Conservation (phyloP, 1,140 invertebrate genomes). For the Agraylea sexmaculata region DNA sequence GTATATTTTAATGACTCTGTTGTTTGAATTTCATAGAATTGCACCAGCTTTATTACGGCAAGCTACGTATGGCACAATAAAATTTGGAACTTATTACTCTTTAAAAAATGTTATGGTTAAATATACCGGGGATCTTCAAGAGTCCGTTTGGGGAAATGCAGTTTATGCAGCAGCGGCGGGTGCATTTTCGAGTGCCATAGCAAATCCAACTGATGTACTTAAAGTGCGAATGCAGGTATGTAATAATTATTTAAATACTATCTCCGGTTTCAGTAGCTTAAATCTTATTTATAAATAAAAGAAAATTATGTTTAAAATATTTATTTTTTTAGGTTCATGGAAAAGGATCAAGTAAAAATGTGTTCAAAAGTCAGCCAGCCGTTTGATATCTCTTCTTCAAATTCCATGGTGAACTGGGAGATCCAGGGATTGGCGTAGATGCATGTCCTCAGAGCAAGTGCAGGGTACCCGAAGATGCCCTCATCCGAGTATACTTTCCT, state of each 20-base stretch:
- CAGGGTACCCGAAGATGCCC: too few species aligned
- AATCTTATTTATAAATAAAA: too few species aligned
- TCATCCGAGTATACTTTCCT: too few species aligned
- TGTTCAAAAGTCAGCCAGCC: conserved; percentile 57
- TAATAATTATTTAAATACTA: neutral
- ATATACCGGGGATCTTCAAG: conserved; percentile 47
- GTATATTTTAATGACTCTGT: too few species aligned
- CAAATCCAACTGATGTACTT: conserved; percentile 90
- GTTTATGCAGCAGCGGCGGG: conserved; percentile 73
- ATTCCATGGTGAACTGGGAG: too few species aligned
- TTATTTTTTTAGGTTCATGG: conserved; percentile 26
- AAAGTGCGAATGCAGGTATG: conserved; percentile 88
- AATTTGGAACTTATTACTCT: conserved; percentile 90
- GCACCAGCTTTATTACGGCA: conserved; percentile 82
- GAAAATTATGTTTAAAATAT: too few species aligned
- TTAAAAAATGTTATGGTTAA: conserved; percentile 58
- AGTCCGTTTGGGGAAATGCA: conserved; percentile 68
- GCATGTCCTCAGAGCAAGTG: too few species aligned
- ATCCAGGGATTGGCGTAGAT: too few species aligned
- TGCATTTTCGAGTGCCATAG: conserved; percentile 83
- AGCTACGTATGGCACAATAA: conserved; percentile 90
- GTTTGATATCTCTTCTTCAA: too few species aligned
- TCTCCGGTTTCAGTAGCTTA: too few species aligned
- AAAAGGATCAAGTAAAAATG: conserved; percentile 36
- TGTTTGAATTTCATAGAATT: conserved; percentile 65